Evolutionary conservation across 2,888 invertebrate genomes (phyloP).

Genomic region (Platerodrilus igneus): DNA sequence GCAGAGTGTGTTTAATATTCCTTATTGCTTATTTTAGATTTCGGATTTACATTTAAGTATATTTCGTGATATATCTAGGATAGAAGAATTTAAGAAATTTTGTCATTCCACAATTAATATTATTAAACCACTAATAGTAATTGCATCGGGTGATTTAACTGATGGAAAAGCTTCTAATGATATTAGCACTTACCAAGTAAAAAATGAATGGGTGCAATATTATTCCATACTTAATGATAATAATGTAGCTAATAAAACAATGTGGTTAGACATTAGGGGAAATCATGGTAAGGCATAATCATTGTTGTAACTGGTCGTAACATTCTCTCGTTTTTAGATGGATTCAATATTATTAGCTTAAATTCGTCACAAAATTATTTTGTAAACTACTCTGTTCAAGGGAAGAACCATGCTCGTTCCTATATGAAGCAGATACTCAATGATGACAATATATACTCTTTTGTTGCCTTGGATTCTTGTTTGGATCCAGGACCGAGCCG

Average conservation of each 20-base stretch:
- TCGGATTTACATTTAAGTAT: too few relatives aligned
- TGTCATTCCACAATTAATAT: too few relatives aligned
- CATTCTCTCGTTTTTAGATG: constrained; percentile 64
- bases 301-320: too few relatives aligned
- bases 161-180: too few relatives aligned
- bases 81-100: too few relatives aligned
- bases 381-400: constrained; percentile 75
- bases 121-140: too few relatives aligned
- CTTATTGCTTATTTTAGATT: too few relatives aligned
- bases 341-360: constrained; percentile 73
- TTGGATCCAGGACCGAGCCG: constrained; percentile 79
- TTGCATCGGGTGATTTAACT: too few relatives aligned
- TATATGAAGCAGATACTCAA: constrained; percentile 62
- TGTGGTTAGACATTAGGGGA: constrained; percentile 87
- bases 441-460: constrained; percentile 64
- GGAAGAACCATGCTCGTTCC: constrained; percentile 61
- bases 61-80: too few relatives aligned
- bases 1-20: too few relatives aligned
- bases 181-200: constrained; percentile 74
- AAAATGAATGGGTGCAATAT: constrained; percentile 79
- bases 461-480: constrained; percentile 82
- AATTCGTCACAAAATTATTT: constrained; percentile 70
- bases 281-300: constrained; percentile 77
- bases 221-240: constrained; percentile 63
- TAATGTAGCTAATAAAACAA: constrained; percentile 61